Conservation (phyloP, 2,113 vertebrate species). For the Mastomys natalensis region DNA sequence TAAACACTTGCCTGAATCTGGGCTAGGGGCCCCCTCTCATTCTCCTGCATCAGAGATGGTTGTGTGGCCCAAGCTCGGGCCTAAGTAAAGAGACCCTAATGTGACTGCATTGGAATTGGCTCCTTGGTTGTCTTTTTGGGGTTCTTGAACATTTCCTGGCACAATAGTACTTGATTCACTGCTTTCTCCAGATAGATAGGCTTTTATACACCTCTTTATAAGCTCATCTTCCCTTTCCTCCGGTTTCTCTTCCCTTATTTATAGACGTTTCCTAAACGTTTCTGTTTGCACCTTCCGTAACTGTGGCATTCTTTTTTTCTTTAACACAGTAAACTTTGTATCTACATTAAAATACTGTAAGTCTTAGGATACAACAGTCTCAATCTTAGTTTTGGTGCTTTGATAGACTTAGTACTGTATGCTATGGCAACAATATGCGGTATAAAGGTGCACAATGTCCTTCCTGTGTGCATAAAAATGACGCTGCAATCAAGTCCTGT, state of each 20-base stretch:
- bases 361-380: background rate
- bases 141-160: too few relatives aligned
- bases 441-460: background rate
- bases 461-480: background rate
- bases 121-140: too few relatives aligned
- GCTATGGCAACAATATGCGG: background rate
- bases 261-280: background rate
- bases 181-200: background rate
- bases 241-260: background rate
- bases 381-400: background rate
- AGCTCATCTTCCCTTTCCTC: too few relatives aligned
- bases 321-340: background rate
- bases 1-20: too few relatives aligned
- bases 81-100: too few relatives aligned
- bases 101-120: too few relatives aligned
- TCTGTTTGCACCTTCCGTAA: background rate
- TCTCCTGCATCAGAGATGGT: too few relatives aligned
- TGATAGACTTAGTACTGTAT: too few relatives aligned
- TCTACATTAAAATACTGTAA: background rate
- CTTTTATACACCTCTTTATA: background rate
- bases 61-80: too few relatives aligned
- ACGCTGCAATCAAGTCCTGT: too few relatives aligned
- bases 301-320: background rate
- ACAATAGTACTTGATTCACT: too few relatives aligned
- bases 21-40: too few relatives aligned